phyloP scores from a whole-genome alignment of 53 echinoderm and acorn worm species.

The Arbacia lixula region DNA sequence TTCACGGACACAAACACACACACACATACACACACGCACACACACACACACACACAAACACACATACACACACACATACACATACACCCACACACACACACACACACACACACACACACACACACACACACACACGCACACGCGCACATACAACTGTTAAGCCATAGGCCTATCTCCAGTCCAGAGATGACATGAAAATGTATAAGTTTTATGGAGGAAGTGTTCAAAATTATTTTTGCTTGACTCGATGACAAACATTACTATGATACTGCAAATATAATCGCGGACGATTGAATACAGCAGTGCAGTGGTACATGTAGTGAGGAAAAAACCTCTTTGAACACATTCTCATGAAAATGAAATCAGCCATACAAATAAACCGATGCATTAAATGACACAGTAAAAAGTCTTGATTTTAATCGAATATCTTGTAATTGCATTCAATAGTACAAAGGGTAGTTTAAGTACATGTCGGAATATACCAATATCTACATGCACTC shows the following conservation, averaged over 20 bases:
- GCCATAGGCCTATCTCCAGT: neutral
- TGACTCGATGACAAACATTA: too few species aligned
- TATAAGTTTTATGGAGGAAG: too few species aligned
- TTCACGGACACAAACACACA: too few species aligned
- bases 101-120: slow-evolving; percentile 4
- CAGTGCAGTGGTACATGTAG: too few species aligned
- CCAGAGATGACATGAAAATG: too few species aligned
- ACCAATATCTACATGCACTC: slow-evolving; percentile 37
- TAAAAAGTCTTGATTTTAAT: neutral
- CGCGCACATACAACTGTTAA: neutral
- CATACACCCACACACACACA: slow-evolving; percentile 3
- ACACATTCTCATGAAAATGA: neutral
- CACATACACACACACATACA: slow-evolving; percentile 13
- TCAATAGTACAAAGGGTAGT: slow-evolving; percentile 49
- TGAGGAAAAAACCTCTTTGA: too few species aligned
- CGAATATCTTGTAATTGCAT: slow-evolving; percentile 15
- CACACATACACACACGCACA: neutral
- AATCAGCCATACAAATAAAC: neutral
- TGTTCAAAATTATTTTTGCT: too few species aligned
- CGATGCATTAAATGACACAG: neutral
- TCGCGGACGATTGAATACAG: too few species aligned
- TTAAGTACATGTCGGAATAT: slow-evolving; percentile 7
- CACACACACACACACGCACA: slow-evolving; percentile 8
- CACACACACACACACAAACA: neutral
- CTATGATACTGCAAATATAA: too few species aligned